Percentiles rank a stretch among this genome's conserved stretches.
These are phyloP conservation scores for Aythya baeri DNA, from an alignment of 2,113 vertebrate genomes.

Conservation along the genomic window DNA sequence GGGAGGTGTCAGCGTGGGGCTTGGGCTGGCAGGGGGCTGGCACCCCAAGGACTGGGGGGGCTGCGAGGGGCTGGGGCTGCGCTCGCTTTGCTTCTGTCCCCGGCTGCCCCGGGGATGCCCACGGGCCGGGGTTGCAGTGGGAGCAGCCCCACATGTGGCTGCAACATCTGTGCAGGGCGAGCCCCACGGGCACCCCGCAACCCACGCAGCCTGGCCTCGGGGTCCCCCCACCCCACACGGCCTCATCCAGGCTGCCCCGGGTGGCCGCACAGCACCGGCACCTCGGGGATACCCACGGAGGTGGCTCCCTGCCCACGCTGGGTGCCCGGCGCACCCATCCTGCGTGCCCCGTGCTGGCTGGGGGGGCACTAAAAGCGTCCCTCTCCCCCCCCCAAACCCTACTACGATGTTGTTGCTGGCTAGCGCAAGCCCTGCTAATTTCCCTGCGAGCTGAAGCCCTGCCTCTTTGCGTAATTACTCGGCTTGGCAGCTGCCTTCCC, in stretches of 20 bases:
- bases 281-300: not conserved
- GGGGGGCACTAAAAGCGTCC: not conserved
- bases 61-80: not conserved
- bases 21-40: not conserved
- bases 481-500: slow-evolving; percentile 37
- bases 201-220: accelerated
- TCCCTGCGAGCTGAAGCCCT: not conserved
- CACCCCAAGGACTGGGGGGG: not conserved
- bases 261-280: accelerated
- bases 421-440: not conserved
- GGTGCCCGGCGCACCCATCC: not conserved
- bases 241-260: accelerated
- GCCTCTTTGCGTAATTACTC: not conserved
- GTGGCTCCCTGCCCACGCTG: accelerated
- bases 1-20: not conserved
- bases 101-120: not conserved
- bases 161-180: not conserved
- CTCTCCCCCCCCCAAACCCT: not conserved
- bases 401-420: not conserved
- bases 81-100: not conserved
- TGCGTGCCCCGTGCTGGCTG: accelerated
- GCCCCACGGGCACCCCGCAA: accelerated
- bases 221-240: not conserved
- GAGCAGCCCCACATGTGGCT: accelerated
- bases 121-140: accelerated